phyloP scores from a whole-genome alignment of 2,797 vertebrate species.

The Falco columbarius region DNA sequence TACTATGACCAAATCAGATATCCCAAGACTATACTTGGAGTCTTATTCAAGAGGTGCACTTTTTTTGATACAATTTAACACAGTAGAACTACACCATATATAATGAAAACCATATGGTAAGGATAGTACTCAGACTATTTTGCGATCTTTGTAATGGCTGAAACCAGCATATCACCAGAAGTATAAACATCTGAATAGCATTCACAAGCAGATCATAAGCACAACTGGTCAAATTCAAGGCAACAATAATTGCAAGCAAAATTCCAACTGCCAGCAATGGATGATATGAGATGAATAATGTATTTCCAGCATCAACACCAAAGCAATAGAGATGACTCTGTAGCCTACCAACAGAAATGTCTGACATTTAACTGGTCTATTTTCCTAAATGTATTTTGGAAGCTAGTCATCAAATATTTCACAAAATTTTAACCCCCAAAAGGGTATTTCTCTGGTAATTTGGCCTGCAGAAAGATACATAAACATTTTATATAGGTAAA shows the following conservation, averaged over 20 bases:
- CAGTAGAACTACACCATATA: constrained; percentile 30
- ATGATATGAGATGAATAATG: constrained; percentile 60
- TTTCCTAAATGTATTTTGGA: not conserved
- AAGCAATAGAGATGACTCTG: constrained; percentile 3
- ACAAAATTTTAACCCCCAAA: not conserved
- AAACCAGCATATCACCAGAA: constrained; percentile 48
- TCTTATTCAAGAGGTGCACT: constrained; percentile 18
- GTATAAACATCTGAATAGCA: constrained; percentile 57
- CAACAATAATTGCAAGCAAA: constrained; percentile 71
- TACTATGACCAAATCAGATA: constrained; percentile 38
- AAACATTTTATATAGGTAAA: not conserved
- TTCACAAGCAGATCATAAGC: constrained; percentile 65
- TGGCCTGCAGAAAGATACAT: not conserved
- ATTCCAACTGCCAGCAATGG: constrained; percentile 28
- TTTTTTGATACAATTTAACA: constrained; percentile 44
- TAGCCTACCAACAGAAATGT: not conserved
- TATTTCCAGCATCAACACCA: constrained; percentile 43
- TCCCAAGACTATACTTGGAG: constrained; percentile 5
- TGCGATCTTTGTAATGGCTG: constrained; percentile 54
- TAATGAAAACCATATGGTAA: constrained; percentile 71
- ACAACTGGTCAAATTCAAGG: constrained; percentile 57
- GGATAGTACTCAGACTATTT: constrained; percentile 44
- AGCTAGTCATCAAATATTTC: not conserved
- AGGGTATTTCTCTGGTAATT: not conserved
- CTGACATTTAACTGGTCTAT: not conserved